A percentile compares a stretch with the other conserved stretches of the same genome.
Evolutionary conservation across 2,888 invertebrate species (phyloP).

Genomic region (Danaus chrysippus): DNA sequence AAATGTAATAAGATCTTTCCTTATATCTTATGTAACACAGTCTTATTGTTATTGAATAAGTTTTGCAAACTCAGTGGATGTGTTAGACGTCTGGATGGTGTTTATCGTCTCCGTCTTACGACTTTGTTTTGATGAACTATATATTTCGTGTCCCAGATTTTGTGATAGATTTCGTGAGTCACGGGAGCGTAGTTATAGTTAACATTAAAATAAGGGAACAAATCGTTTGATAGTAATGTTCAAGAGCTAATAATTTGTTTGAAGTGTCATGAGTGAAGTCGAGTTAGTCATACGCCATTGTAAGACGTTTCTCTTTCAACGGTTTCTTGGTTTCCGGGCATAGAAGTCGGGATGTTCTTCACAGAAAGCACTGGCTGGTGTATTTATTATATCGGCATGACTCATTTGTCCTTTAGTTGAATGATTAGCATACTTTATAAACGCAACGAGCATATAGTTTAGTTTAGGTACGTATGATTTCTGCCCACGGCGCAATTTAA

Average conservation of each 20-base stretch:
- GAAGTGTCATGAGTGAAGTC: neutral
- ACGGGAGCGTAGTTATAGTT: neutral
- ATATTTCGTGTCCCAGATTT: conserved; percentile 3
- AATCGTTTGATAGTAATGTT: neutral
- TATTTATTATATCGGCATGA: too few species aligned
- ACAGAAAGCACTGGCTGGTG: neutral
- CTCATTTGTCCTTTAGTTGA: too few species aligned
- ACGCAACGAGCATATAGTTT: too few species aligned
- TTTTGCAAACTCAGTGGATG: too few species aligned
- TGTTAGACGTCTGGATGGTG: too few species aligned
- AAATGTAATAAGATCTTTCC: too few species aligned
- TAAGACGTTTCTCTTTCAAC: neutral
- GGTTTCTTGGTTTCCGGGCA: neutral
- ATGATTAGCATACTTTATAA: too few species aligned
- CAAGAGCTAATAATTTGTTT: neutral
- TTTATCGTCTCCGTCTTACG: neutral
- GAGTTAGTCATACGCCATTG: neutral
- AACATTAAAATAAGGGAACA: conserved; percentile 9
- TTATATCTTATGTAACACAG: too few species aligned
- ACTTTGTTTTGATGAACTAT: conserved; percentile 1
- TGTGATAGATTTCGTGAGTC: neutral
- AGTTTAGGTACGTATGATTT: too few species aligned
- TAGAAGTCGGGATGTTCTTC: neutral
- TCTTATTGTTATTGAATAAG: too few species aligned
- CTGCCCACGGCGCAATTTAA: neutral